phyloP scores from a whole-genome alignment of 2,113 vertebrate genomes.

The Phodopus roborovskii region DNA sequence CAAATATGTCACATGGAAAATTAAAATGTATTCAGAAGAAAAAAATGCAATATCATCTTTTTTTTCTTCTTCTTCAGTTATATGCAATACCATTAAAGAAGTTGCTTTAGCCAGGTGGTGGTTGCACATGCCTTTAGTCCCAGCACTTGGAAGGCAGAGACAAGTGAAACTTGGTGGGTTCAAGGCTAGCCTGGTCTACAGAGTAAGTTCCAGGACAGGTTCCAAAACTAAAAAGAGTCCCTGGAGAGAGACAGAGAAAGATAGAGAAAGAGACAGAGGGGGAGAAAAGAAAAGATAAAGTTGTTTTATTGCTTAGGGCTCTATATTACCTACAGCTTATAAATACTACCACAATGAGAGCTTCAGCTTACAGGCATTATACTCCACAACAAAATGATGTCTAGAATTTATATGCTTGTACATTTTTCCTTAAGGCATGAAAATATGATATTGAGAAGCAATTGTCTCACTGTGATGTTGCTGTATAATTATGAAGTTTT shows the following conservation, averaged over 20 bases:
- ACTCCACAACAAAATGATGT: too few relatives aligned
- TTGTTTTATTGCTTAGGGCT: neutral
- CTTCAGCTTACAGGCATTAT: too few relatives aligned
- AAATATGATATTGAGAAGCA: neutral
- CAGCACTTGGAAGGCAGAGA: too few relatives aligned
- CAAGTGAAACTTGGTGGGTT: too few relatives aligned
- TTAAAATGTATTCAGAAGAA: neutral
- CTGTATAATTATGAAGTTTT: neutral
- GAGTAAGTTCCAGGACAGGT: too few relatives aligned
- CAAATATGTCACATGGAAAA: neutral
- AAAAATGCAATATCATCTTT: conserved; percentile 10
- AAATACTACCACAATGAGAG: too few relatives aligned
- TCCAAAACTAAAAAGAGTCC: too few relatives aligned
- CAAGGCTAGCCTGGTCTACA: too few relatives aligned
- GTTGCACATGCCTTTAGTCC: too few relatives aligned
- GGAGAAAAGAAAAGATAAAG: neutral
- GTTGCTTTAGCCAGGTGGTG: neutral
- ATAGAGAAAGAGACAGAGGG: too few relatives aligned
- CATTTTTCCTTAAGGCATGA: neutral
- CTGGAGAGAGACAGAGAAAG: too few relatives aligned
- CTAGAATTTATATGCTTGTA: neutral
- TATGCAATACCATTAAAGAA: neutral
- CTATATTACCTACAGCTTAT: too few relatives aligned
- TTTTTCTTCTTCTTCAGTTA: conserved; percentile 27
- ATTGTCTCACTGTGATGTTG: neutral